Conservation (phyloP, 2,113 vertebrate genomes). For the Pteruthius melanotis region DNA sequence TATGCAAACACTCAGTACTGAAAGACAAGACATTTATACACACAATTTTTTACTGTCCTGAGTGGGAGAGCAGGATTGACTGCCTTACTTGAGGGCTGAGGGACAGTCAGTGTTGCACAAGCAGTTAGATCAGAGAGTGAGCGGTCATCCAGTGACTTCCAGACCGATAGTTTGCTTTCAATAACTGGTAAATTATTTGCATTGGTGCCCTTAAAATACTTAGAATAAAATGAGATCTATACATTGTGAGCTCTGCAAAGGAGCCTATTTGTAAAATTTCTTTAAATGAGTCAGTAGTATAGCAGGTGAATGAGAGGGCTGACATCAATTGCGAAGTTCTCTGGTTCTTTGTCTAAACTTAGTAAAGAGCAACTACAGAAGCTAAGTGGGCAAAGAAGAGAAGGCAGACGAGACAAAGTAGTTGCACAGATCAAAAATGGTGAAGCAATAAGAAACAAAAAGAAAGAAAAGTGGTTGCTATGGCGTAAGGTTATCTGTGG, state of each 20-base stretch:
- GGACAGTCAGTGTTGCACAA: background rate
- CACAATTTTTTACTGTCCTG: background rate
- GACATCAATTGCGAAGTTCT: background rate
- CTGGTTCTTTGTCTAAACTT: background rate
- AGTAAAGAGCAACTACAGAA: background rate
- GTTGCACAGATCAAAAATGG: background rate
- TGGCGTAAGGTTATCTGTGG: background rate
- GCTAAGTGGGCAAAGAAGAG: background rate
- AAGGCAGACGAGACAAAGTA: background rate
- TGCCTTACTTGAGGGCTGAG: background rate
- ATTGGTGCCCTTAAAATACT: background rate
- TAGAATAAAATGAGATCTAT: background rate
- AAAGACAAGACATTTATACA: background rate
- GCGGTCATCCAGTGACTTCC: background rate
- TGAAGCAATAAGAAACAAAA: background rate
- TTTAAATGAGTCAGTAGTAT: background rate
- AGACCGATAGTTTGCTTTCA: background rate
- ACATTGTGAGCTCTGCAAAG: background rate
- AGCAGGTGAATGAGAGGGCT: background rate
- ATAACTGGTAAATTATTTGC: background rate
- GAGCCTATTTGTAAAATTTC: background rate
- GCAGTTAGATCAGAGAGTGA: background rate
- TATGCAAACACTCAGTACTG: background rate
- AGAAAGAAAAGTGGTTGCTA: background rate
- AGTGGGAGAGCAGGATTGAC: background rate